A percentile compares a stretch with the other conserved stretches of the same genome.
These are phyloP conservation scores for Potamilus streckersoni DNA, from an alignment of 1,140 invertebrate species.

Conservation along the genomic window DNA sequence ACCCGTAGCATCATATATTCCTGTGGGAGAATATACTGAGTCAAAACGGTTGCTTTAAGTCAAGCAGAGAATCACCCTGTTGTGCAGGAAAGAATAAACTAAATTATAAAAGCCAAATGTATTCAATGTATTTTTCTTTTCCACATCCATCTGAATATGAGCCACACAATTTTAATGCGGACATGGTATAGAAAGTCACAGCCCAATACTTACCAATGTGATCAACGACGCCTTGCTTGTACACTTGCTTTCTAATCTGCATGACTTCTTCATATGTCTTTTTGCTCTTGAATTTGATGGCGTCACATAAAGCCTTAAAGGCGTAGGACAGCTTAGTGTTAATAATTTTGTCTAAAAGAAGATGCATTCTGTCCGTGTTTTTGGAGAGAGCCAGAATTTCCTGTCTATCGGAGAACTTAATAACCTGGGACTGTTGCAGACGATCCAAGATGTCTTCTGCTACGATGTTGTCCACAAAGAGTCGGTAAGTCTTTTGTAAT, in stretches of 20 bases:
- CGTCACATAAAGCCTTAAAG: conserved; percentile 50
- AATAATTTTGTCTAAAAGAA: conserved; percentile 37
- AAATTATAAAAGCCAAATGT: too few species aligned
- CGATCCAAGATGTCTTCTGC: conserved; percentile 58
- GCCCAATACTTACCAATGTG: conserved; percentile 41
- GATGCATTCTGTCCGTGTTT: conserved; percentile 53
- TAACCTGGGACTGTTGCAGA: conserved; percentile 53
- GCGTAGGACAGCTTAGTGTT: conserved; percentile 40
- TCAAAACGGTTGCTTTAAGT: too few species aligned
- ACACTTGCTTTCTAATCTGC: conserved; percentile 40
- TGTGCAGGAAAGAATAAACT: too few species aligned
- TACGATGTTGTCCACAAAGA: conserved; percentile 47
- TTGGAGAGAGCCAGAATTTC: conserved; percentile 47
- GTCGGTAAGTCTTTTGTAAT: conserved; percentile 44
- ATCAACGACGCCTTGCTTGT: conserved; percentile 49
- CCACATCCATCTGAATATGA: too few species aligned
- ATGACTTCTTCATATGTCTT: conserved; percentile 49
- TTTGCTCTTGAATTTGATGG: conserved; percentile 57
- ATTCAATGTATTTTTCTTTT: too few species aligned
- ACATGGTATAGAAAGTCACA: too few species aligned
- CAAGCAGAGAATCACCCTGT: too few species aligned
- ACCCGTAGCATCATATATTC: too few species aligned
- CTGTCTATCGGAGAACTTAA: conserved; percentile 53
- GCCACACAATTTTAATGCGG: too few species aligned
- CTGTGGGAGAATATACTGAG: too few species aligned